These are phyloP conservation scores for Ctenomys sociabilis DNA, from an alignment of 2,113 vertebrate species.

Conservation along the genomic window DNA sequence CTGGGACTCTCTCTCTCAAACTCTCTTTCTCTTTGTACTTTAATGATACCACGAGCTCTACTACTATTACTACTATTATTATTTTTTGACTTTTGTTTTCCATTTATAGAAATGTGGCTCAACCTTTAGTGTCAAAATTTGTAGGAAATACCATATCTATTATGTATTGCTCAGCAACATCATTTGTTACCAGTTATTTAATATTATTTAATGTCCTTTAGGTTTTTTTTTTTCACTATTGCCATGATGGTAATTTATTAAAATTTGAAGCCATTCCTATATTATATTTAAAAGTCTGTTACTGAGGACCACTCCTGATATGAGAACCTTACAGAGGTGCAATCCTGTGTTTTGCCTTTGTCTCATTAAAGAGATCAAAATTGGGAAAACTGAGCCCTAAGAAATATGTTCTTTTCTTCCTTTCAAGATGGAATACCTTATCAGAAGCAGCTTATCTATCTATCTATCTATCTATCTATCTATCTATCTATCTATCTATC, in stretches of 20 bases:
- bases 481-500: background rate
- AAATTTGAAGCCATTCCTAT: conserved; percentile 50
- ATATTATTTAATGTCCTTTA: conserved; percentile 49
- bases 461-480: background rate
- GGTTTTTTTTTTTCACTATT: conserved; percentile 10
- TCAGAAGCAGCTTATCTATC: background rate
- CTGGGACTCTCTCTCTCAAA: background rate
- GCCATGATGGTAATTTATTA: conserved; percentile 31
- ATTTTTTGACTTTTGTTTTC: background rate
- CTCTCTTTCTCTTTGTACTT: background rate
- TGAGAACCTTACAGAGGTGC: conserved; percentile 28
- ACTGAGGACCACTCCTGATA: background rate
- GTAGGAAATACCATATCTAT: background rate
- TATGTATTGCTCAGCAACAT: background rate
- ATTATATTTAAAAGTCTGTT: conserved; percentile 58
- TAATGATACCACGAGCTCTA: background rate
- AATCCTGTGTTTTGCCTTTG: conserved; percentile 27
- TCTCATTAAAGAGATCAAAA: conserved; percentile 23
- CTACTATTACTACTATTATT: background rate
- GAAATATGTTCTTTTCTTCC: conserved; percentile 56
- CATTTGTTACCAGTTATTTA: background rate
- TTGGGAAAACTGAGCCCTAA: conserved; percentile 53
- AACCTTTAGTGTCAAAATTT: background rate
- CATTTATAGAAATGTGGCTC: background rate
- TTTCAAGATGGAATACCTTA: conserved; percentile 37